Evolutionary conservation across 2,113 vertebrate species (phyloP).

Genomic region (Catharus bicknelli): DNA sequence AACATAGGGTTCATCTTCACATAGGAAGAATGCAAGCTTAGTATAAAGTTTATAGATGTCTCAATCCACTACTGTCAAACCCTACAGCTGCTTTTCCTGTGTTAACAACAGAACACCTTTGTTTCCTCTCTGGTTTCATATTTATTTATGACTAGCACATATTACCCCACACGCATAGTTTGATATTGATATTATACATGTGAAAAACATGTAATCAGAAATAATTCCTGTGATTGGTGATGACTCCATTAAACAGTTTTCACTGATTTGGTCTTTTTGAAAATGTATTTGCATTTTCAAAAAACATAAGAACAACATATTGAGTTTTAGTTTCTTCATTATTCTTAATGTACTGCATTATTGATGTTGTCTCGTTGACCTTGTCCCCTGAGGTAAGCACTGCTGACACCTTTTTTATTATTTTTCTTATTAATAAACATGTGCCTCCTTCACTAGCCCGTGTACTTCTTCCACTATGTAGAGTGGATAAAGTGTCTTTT

Average conservation of each 20-base stretch:
- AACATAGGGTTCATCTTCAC: not conserved
- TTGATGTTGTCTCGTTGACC: conserved; percentile 22
- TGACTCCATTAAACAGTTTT: not conserved
- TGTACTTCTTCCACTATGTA: not conserved
- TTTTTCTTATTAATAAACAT: conserved; percentile 57
- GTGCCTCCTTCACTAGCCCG: not conserved
- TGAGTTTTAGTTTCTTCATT: not conserved
- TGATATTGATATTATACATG: not conserved
- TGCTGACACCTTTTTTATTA: conserved; percentile 42
- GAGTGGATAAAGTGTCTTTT: not conserved
- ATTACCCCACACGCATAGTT: not conserved
- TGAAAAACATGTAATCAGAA: not conserved
- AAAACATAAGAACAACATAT: not conserved
- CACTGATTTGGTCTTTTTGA: not conserved
- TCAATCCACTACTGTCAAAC: not conserved
- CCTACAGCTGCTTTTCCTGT: not conserved
- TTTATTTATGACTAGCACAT: not conserved
- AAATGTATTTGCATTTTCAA: not conserved
- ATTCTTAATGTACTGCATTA: not conserved
- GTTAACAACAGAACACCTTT: not conserved
- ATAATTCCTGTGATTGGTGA: not conserved
- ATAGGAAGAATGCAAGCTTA: not conserved
- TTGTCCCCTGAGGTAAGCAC: conserved; percentile 24
- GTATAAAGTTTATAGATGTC: not conserved
- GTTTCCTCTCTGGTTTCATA: not conserved